phyloP scores from a whole-genome alignment of 2,113 vertebrate genomes.

The Equus quagga region DNA sequence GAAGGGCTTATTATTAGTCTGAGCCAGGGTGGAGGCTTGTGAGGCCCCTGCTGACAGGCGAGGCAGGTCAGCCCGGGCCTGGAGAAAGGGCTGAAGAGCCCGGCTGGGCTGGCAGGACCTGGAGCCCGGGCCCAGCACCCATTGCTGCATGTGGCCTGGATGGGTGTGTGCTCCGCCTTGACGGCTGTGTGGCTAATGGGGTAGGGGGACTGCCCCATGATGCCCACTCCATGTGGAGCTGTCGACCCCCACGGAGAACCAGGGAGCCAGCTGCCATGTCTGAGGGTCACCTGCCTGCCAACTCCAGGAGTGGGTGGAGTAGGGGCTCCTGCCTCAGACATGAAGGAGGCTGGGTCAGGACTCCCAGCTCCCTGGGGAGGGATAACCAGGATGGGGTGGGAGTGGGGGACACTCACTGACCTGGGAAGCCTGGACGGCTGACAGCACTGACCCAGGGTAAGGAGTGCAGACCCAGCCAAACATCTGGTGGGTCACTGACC shows the following conservation, averaged over 20 bases:
- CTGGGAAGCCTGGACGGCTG: constrained; percentile 17
- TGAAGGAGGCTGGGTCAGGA: not conserved
- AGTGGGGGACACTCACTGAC: not conserved
- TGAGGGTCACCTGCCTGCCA: constrained; percentile 32
- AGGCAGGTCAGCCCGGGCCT: not conserved
- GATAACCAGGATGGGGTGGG: not conserved
- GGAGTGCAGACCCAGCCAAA: not conserved
- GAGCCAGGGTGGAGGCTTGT: constrained; percentile 16
- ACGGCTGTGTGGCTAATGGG: not conserved
- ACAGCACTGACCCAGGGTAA: constrained; percentile 8
- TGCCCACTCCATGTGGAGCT: not conserved
- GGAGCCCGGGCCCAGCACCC: not conserved
- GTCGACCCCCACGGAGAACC: not conserved
- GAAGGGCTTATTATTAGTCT: constrained; percentile 68
- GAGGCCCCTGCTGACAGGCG: constrained; percentile 15
- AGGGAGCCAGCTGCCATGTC: constrained; percentile 40
- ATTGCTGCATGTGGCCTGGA: constrained; percentile 42
- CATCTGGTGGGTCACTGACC: constrained; percentile 63
- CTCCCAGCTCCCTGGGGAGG: not conserved
- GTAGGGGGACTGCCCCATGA: not conserved
- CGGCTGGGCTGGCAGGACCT: not conserved
- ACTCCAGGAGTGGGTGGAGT: not conserved
- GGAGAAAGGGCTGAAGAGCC: not conserved
- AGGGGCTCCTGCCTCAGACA: not conserved
- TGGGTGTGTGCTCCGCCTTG: not conserved